Conservation (phyloP, 2,888 invertebrate species). For the Isoperla grammatica region DNA sequence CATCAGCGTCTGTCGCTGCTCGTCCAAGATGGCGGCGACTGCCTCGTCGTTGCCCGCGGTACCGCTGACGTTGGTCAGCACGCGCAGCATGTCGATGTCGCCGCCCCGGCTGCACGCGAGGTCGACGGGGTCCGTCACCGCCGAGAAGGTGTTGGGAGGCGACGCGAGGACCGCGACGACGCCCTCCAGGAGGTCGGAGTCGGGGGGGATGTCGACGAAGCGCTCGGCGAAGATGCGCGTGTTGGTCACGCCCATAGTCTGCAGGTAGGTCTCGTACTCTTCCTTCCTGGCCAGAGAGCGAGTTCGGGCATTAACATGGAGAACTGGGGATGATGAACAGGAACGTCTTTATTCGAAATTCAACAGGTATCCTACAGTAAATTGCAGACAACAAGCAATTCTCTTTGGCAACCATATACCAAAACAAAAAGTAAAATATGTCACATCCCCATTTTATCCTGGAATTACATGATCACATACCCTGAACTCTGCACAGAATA, state of each 20-base stretch:
- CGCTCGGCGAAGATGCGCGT: conserved; percentile 33
- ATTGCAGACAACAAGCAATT: too few relatives aligned
- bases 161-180: conserved; percentile 61
- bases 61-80: conserved; percentile 40
- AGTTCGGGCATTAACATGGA: too few relatives aligned
- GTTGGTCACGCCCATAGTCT: conserved; percentile 57
- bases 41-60: conserved; percentile 22
- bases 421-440: too few relatives aligned
- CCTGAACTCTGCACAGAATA: too few relatives aligned
- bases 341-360: too few relatives aligned
- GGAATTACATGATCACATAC: too few relatives aligned
- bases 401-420: too few relatives aligned
- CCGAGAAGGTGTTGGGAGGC: conserved; percentile 76
- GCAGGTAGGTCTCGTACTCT: conserved; percentile 65
- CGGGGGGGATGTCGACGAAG: conserved; percentile 32
- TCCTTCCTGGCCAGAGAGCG: conserved; percentile 45
- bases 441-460: too few relatives aligned
- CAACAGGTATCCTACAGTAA: too few relatives aligned
- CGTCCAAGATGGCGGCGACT: conserved; percentile 57
- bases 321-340: too few relatives aligned
- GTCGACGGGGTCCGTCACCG: conserved; percentile 58
- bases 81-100: conserved; percentile 68
- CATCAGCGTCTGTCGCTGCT: conserved; percentile 67
- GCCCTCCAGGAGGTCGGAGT: conserved; percentile 20
- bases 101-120: conserved; percentile 68